A percentile compares a stretch with the other conserved stretches of the same genome.
Evolutionary conservation across 1,140 invertebrate species (phyloP).

Genomic region (Pogonus chalceus): DNA sequence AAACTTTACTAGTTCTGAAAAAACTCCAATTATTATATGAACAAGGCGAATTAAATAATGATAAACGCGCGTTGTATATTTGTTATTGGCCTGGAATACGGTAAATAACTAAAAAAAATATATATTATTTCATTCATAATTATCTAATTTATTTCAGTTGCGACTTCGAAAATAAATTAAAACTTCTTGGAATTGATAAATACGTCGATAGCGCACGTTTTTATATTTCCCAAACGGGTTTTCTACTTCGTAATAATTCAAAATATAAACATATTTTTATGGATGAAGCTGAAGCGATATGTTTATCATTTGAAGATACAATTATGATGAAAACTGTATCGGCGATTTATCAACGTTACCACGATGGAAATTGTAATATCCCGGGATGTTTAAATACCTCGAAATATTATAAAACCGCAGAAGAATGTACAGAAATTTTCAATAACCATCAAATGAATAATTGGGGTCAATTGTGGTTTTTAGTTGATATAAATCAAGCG

Average conservation of each 20-base stretch:
- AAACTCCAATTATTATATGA: constrained; percentile 29
- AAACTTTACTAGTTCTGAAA: constrained; percentile 31
- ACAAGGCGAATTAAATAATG: constrained; percentile 24
- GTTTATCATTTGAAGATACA: constrained; percentile 26
- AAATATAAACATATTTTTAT: constrained; percentile 34
- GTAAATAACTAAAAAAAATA: no score
- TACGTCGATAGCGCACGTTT: constrained; percentile 31
- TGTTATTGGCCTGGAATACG: constrained; percentile 35
- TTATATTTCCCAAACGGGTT: constrained; percentile 26
- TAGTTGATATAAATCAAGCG: constrained; percentile 35
- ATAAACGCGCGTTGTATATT: constrained; percentile 31
- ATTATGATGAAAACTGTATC: constrained; percentile 28
- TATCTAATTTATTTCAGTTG: constrained; percentile 18
- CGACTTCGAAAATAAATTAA: constrained; percentile 27
- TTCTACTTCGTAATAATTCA: constrained; percentile 24
- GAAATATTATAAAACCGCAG: not conserved
- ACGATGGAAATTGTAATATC: constrained; percentile 21
- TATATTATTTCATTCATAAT: not conserved
- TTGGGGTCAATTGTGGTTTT: constrained; percentile 33
- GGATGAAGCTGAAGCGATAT: constrained; percentile 34
- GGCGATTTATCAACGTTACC: constrained; percentile 23
- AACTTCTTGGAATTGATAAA: constrained; percentile 25
- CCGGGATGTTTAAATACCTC: constrained; percentile 8
- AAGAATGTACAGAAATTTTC: not conserved
- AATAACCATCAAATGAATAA: constrained; percentile 3